Evolutionary conservation across 2,797 vertebrate species (phyloP).

Genomic region (Podargus strigoides): DNA sequence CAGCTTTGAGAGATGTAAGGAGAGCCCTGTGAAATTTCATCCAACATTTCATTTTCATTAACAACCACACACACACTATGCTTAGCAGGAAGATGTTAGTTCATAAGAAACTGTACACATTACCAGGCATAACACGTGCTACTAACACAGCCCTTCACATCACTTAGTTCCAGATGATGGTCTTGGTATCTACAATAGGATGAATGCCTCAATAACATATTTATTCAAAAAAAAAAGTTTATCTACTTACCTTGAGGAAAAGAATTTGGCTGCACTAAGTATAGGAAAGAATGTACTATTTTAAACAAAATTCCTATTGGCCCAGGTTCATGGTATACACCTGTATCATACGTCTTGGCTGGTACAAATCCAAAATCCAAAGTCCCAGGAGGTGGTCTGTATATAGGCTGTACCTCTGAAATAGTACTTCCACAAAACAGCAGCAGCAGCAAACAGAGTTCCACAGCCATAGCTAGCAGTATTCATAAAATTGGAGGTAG

Average conservation of each 20-base stretch:
- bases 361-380: constrained; percentile 90
- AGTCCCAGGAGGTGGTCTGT: constrained; percentile 65
- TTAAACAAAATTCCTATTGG: constrained; percentile 83
- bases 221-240: not conserved
- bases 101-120: not conserved
- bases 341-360: constrained; percentile 84
- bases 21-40: not conserved
- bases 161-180: not conserved
- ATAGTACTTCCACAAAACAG: constrained; percentile 69
- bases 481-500: constrained; percentile 64
- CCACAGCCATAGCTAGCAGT: constrained; percentile 73
- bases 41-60: not conserved
- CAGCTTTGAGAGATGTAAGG: not conserved
- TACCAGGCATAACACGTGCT: not conserved
- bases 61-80: not conserved
- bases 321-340: constrained; percentile 77
- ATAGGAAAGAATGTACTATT: constrained; percentile 84
- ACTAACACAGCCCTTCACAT: not conserved
- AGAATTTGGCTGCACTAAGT: constrained; percentile 85
- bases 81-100: not conserved
- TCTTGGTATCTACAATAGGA: not conserved
- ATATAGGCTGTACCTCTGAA: constrained; percentile 71
- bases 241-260: constrained; percentile 88
- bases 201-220: not conserved
- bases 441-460: constrained; percentile 72